phyloP scores from a whole-genome alignment of 2,113 vertebrate genomes.

The Diphyllodes magnificus region DNA sequence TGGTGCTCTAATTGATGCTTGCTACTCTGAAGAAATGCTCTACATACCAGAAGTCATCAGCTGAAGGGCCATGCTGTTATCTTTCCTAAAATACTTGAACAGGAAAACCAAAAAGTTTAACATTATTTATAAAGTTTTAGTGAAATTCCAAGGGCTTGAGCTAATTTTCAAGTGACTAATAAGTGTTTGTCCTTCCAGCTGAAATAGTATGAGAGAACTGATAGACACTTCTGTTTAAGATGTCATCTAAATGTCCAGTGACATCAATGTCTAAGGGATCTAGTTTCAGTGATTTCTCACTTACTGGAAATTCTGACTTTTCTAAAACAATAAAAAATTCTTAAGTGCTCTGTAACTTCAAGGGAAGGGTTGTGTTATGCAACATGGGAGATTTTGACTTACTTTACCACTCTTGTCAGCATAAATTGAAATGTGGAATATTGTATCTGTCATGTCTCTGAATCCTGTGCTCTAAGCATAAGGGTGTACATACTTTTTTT shows the following conservation, averaged over 20 bases:
- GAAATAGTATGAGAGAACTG: not conserved
- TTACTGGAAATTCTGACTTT: not conserved
- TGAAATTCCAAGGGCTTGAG: not conserved
- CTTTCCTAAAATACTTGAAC: not conserved
- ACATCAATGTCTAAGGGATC: not conserved
- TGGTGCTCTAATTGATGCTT: not conserved
- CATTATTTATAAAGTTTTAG: not conserved
- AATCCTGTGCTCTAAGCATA: not conserved
- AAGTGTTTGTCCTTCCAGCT: not conserved
- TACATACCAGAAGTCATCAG: not conserved
- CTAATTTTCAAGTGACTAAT: not conserved
- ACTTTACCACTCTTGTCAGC: not conserved
- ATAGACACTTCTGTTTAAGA: not conserved
- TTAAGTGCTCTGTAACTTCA: not conserved
- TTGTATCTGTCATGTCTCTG: not conserved
- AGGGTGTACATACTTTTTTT: not conserved
- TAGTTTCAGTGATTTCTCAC: not conserved
- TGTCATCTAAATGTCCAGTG: not conserved
- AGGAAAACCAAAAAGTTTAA: not conserved
- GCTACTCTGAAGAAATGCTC: not conserved
- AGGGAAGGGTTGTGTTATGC: not conserved
- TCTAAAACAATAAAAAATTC: not conserved
- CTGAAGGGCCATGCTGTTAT: not conserved
- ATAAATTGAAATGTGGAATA: not conserved
- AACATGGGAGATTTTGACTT: not conserved